Evolutionary conservation across 2,113 vertebrate genomes (phyloP).

Genomic region (Alexandromys fortis): DNA sequence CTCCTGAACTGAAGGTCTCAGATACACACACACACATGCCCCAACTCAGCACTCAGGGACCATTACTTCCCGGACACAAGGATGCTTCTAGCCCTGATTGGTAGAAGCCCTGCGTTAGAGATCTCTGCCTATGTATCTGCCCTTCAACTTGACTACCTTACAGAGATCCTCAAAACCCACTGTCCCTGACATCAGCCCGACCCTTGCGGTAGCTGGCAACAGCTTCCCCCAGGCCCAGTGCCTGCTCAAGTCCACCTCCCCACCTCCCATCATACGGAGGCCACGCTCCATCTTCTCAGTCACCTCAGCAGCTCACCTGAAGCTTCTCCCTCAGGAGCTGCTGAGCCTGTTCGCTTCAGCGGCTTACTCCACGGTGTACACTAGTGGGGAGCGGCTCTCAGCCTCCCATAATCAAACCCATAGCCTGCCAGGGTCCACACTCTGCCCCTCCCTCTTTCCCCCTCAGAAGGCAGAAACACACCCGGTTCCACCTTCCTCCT

Average conservation of each 20-base stretch:
- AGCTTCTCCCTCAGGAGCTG: background rate
- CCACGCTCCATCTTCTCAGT: background rate
- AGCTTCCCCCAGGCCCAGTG: accelerated
- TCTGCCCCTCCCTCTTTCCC: background rate
- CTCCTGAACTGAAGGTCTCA: background rate
- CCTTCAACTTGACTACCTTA: background rate
- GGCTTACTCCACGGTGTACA: background rate
- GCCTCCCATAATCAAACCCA: background rate
- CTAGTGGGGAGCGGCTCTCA: background rate
- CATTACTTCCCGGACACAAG: background rate
- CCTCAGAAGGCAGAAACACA: background rate
- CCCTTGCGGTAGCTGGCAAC: background rate
- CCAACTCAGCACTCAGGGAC: background rate
- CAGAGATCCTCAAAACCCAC: background rate
- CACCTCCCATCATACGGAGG: background rate
- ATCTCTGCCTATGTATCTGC: background rate
- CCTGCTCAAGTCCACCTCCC: background rate
- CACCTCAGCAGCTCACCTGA: background rate
- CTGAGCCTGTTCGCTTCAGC: background rate
- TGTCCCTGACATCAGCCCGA: background rate
- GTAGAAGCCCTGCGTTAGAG: background rate
- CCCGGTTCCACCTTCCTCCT: background rate
- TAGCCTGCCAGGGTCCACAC: background rate
- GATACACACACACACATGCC: background rate
- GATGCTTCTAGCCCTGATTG: background rate